Percentiles rank a stretch among this genome's conserved stretches.
Evolutionary conservation across 2,113 vertebrate genomes (phyloP).

Genomic region (Orientallactaga bullata): DNA sequence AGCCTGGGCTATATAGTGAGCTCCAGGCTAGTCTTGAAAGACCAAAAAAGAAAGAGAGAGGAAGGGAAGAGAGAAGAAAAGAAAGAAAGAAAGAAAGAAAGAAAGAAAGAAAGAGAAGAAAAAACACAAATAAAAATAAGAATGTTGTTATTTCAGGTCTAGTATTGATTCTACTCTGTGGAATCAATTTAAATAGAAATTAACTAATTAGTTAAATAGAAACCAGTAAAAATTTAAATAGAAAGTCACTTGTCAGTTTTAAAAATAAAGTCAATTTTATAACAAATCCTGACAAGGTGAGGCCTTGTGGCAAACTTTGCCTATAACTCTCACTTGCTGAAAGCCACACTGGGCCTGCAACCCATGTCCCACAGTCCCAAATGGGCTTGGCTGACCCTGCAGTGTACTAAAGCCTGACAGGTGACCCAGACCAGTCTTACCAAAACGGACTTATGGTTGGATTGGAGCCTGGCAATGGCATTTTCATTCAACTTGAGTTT

Average conservation of each 20-base stretch:
- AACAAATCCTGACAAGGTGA: background rate
- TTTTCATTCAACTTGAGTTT: slow-evolving; percentile 89
- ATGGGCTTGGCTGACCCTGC: background rate
- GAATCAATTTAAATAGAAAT: background rate
- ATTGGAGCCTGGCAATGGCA: slow-evolving; percentile 90
- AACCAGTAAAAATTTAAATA: background rate
- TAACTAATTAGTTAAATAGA: no score
- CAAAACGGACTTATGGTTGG: slow-evolving; percentile 89
- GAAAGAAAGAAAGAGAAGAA: no score
- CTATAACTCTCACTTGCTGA: background rate
- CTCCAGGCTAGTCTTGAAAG: background rate
- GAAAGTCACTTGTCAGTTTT: slow-evolving; percentile 40
- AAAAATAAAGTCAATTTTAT: slow-evolving; percentile 7
- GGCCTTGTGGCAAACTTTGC: background rate
- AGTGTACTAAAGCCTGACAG: background rate
- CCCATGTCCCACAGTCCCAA: background rate
- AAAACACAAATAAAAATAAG: background rate
- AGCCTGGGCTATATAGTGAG: background rate
- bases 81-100: background rate
- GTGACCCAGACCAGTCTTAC: slow-evolving; percentile 79
- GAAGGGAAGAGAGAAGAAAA: background rate
- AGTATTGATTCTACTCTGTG: background rate
- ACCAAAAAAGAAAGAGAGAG: background rate
- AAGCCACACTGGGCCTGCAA: background rate
- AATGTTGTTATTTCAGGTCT: background rate